Percentiles rank a stretch among this genome's conserved stretches.
These are phyloP conservation scores for Cataglyphis livida DNA, from an alignment of 2,888 invertebrate genomes.

Conservation along the genomic window DNA sequence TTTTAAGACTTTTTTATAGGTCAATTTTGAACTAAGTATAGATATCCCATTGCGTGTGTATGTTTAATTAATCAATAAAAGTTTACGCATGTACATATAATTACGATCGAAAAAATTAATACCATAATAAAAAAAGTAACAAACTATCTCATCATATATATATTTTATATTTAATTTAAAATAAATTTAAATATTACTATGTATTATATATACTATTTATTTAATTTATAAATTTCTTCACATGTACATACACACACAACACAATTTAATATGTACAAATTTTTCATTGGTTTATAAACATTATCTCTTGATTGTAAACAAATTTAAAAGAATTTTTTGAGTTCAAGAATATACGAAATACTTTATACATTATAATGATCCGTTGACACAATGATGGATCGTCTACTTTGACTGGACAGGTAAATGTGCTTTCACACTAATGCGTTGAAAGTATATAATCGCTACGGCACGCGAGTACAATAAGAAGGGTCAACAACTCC, in stretches of 20 bases:
- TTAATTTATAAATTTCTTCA: not conserved
- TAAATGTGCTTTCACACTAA: constrained; percentile 73
- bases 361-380: constrained; percentile 73
- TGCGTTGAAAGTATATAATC: constrained; percentile 74
- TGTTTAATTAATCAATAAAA: not conserved
- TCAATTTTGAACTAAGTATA: not conserved
- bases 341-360: constrained; percentile 64
- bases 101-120: not conserved
- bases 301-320: constrained; percentile 51
- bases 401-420: constrained; percentile 75
- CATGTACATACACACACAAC: too few relatives aligned
- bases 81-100: not conserved
- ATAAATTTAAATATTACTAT: not conserved
- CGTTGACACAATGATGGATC: constrained; percentile 84
- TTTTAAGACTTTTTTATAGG: not conserved
- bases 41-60: not conserved
- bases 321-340: constrained; percentile 26
- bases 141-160: not conserved
- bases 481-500: constrained; percentile 69
- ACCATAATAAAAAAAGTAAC: not conserved
- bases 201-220: not conserved
- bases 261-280: not conserved
- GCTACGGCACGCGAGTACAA: constrained; percentile 69
- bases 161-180: not conserved
- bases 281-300: not conserved